Percentiles rank a stretch among this genome's conserved stretches.
These are phyloP conservation scores for Scarus forsteni DNA, from an alignment of 2,797 vertebrate genomes.

Conservation along the genomic window DNA sequence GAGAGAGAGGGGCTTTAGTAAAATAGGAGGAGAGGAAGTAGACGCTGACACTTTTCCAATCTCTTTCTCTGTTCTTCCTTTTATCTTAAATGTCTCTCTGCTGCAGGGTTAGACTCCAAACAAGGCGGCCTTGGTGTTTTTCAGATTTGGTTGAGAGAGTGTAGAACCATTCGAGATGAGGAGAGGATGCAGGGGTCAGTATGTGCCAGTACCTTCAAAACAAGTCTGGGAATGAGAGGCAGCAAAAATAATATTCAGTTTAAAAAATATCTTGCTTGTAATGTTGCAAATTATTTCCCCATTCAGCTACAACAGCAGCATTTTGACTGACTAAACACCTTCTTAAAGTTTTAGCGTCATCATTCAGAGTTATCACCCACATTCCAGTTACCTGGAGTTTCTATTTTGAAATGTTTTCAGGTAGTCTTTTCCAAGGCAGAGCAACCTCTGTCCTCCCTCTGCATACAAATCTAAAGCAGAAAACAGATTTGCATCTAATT, in stretches of 20 bases:
- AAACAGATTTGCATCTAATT: constrained; percentile 35
- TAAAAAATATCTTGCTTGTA: not conserved
- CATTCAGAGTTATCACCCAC: not conserved
- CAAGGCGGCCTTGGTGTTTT: constrained; percentile 1
- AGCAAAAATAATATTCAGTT: too few species aligned
- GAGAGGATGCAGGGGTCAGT: not conserved
- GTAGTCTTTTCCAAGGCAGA: constrained; percentile 7
- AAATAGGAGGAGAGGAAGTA: constrained; percentile 26
- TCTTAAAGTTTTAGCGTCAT: not conserved
- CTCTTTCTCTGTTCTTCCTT: constrained; percentile 15
- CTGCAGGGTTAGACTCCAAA: constrained; percentile 6
- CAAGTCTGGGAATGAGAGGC: not conserved
- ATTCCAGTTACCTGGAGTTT: constrained; percentile 1
- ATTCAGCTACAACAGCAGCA: not conserved
- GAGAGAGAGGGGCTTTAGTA: constrained; percentile 27
- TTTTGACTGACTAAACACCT: not conserved
- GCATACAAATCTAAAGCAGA: constrained; percentile 5
- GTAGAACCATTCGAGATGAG: not conserved
- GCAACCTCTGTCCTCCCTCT: not conserved
- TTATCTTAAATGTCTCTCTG: not conserved
- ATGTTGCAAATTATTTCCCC: not conserved
- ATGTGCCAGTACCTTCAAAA: not conserved
- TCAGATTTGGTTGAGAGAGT: constrained; percentile 5
- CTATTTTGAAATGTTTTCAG: constrained; percentile 9
- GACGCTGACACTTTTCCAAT: constrained; percentile 28